Percentiles rank a stretch among this genome's conserved stretches.
Conservation (phyloP, 2,113 vertebrate species). For the Merops nubicus region DNA sequence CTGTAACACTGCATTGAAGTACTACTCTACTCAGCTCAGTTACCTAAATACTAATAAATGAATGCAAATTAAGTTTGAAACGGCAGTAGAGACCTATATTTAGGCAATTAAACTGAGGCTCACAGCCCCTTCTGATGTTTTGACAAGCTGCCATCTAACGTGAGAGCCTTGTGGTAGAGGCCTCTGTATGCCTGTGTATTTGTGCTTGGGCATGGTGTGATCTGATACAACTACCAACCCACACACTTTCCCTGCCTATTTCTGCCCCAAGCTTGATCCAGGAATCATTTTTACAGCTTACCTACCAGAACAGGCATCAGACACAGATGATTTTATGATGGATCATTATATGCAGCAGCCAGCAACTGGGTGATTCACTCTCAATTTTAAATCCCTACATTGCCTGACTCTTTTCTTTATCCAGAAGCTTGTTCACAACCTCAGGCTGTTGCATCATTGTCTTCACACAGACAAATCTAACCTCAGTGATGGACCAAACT, state of each 20-base stretch:
- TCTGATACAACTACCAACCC: not conserved
- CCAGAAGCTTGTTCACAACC: not conserved
- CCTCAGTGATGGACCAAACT: not conserved
- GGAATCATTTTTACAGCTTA: not conserved
- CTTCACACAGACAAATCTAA: not conserved
- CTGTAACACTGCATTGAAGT: not conserved
- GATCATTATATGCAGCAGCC: not conserved
- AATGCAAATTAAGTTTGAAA: not conserved
- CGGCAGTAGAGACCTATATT: not conserved
- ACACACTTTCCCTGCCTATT: not conserved
- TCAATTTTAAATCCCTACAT: not conserved
- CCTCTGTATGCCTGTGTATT: not conserved
- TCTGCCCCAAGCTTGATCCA: not conserved
- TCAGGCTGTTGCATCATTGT: not conserved
- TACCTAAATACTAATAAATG: not conserved
- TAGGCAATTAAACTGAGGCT: not conserved
- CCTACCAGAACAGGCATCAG: not conserved
- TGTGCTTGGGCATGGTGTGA: not conserved
- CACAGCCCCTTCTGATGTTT: not conserved
- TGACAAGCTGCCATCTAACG: not conserved
- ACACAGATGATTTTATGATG: not conserved
- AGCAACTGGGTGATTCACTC: not conserved
- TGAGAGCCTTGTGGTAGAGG: not conserved
- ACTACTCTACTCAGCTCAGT: not conserved
- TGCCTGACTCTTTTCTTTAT: not conserved